Evolutionary conservation across 1,140 invertebrate species (phyloP).

Genomic region (Zeugodacus cucurbitae): DNA sequence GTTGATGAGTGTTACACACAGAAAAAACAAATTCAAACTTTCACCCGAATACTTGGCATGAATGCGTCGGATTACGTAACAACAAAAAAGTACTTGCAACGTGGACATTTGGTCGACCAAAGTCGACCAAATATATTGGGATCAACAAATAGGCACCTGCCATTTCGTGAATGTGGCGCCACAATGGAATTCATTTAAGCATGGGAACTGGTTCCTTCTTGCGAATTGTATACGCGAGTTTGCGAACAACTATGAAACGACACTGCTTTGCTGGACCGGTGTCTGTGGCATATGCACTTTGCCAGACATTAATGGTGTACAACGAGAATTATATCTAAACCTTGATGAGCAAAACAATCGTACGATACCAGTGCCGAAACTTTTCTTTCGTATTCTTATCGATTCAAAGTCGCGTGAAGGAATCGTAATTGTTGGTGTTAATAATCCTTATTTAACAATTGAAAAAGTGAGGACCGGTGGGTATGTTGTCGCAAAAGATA

Average conservation of each 20-base stretch:
- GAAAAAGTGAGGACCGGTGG: conserved; percentile 53
- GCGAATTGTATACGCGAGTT: conserved; percentile 62
- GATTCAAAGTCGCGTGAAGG: conserved; percentile 52
- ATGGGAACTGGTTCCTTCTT: conserved; percentile 67
- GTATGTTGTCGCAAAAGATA: conserved; percentile 68
- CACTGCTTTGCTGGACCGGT: conserved; percentile 62
- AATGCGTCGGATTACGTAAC: conserved; percentile 64
- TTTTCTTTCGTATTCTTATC: conserved; percentile 67
- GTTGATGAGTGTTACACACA: conserved; percentile 57
- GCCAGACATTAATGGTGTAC: conserved; percentile 48
- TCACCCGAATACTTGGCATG: conserved; percentile 57
- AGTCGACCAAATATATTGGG: conserved; percentile 67
- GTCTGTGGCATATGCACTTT: conserved; percentile 59
- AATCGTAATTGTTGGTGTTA: conserved; percentile 67
- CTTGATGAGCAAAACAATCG: conserved; percentile 45
- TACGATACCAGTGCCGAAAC: conserved; percentile 65
- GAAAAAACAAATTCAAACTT: conserved; percentile 53
- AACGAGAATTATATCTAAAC: conserved; percentile 59
- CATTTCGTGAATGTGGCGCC: conserved; percentile 69
- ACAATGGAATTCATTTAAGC: conserved; percentile 69
- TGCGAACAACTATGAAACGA: conserved; percentile 64
- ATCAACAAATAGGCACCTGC: conserved; percentile 67
- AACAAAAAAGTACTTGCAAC: conserved; percentile 65
- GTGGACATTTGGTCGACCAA: conserved; percentile 70
- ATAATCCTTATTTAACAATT: conserved; percentile 64